These are phyloP conservation scores for Papilio machaon DNA, from an alignment of 1,140 invertebrate genomes.

Conservation along the genomic window DNA sequence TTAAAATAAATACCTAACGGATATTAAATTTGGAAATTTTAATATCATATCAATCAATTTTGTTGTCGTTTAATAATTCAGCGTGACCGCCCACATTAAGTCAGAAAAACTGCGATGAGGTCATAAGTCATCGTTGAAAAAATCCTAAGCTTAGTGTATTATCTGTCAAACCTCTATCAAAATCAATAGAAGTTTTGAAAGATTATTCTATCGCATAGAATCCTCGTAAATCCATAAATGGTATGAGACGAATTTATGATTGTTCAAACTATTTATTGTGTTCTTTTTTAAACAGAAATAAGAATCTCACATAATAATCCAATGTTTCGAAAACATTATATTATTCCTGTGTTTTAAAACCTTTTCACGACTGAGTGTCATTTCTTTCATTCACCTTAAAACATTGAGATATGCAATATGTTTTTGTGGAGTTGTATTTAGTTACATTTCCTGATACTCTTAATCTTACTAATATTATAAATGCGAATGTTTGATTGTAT, in stretches of 20 bases:
- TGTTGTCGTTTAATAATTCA: conserved; percentile 10
- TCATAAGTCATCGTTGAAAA: not conserved
- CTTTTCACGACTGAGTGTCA: too few relatives aligned
- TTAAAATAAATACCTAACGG: not conserved
- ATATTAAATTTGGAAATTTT: not conserved
- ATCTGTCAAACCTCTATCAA: not conserved
- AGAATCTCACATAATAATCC: too few relatives aligned
- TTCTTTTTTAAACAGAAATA: too few relatives aligned
- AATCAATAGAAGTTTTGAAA: not conserved
- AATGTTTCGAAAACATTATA: too few relatives aligned
- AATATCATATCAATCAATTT: not conserved
- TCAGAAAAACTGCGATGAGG: not conserved
- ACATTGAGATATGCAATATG: too few relatives aligned
- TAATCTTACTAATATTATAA: not conserved
- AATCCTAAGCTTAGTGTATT: not conserved
- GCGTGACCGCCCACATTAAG: not conserved
- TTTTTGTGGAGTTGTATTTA: too few relatives aligned
- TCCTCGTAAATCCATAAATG: not conserved
- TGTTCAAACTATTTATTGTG: too few relatives aligned
- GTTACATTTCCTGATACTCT: not conserved
- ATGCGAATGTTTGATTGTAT: too few relatives aligned
- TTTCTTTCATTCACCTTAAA: too few relatives aligned
- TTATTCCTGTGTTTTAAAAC: too few relatives aligned
- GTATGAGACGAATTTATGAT: not conserved
- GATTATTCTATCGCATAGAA: too few relatives aligned